Evolutionary conservation across 2,113 vertebrate genomes (phyloP).

Genomic region (Nymphicus hollandicus): DNA sequence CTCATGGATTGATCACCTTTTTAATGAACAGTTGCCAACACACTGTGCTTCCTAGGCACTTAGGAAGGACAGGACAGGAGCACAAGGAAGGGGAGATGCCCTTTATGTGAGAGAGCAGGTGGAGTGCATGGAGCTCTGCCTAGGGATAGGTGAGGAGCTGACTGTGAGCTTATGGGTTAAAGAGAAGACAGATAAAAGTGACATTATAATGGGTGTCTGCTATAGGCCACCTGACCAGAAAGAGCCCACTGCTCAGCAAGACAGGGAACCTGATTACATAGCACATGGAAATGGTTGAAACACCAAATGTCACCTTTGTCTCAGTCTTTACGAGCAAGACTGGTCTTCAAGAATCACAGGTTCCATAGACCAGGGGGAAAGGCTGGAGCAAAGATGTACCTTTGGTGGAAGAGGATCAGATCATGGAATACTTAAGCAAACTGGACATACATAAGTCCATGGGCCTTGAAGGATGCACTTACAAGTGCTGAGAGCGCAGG

Average conservation of each 20-base stretch:
- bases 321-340: neutral
- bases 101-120: neutral
- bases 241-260: neutral
- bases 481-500: neutral
- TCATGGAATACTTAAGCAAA: neutral
- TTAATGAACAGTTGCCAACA: conserved; percentile 9
- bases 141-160: neutral
- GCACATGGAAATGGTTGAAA: neutral
- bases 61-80: neutral
- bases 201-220: neutral
- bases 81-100: neutral
- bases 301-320: neutral
- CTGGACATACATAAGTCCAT: neutral
- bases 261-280: neutral
- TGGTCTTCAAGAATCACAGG: neutral
- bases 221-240: neutral
- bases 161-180: neutral
- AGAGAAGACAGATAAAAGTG: neutral
- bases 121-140: neutral
- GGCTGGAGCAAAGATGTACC: neutral
- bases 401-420: neutral
- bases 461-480: neutral
- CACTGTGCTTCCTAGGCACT: neutral
- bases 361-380: neutral
- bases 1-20: conserved; percentile 40